A percentile compares a stretch with the other conserved stretches of the same genome.
Evolutionary conservation across 2,113 vertebrate species (phyloP).

Genomic region (Chiloscyllium plagiosum): DNA sequence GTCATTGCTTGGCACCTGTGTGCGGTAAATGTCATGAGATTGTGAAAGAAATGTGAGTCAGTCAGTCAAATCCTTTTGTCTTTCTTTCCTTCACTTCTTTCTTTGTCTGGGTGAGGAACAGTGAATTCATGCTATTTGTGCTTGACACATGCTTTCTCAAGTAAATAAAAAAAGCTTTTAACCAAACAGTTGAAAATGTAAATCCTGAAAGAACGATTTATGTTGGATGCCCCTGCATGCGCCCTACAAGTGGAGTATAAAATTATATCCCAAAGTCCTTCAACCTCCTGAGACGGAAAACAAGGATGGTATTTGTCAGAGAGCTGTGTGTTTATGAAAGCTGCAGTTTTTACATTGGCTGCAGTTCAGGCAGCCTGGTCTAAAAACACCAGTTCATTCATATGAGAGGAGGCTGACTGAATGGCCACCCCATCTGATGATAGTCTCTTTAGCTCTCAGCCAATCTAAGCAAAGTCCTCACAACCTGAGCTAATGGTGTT

Average conservation of each 20-base stretch:
- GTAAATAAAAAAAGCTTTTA: not conserved
- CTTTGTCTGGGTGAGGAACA: not conserved
- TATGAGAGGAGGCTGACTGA: not conserved
- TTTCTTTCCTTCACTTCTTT: not conserved
- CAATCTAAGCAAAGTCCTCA: not conserved
- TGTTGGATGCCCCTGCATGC: not conserved
- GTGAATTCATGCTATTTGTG: not conserved
- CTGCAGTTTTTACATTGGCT: not conserved
- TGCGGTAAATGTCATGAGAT: not conserved
- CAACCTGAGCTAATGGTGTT: not conserved
- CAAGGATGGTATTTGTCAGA: not conserved
- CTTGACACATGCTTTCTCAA: not conserved
- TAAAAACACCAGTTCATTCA: not conserved
- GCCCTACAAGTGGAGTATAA: not conserved
- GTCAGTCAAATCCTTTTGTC: not conserved
- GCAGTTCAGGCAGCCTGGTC: not conserved
- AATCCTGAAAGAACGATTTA: not conserved
- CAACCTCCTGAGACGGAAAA: not conserved
- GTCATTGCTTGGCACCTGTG: no score
- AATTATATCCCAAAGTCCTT: not conserved
- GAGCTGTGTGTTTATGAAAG: not conserved
- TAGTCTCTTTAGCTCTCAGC: not conserved
- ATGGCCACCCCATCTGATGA: not conserved
- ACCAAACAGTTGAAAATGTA: not conserved
- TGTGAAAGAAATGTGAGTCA: not conserved